A percentile compares a stretch with the other conserved stretches of the same genome.
phyloP scores from a whole-genome alignment of 2,113 vertebrate species.

The Falco punctatus region DNA sequence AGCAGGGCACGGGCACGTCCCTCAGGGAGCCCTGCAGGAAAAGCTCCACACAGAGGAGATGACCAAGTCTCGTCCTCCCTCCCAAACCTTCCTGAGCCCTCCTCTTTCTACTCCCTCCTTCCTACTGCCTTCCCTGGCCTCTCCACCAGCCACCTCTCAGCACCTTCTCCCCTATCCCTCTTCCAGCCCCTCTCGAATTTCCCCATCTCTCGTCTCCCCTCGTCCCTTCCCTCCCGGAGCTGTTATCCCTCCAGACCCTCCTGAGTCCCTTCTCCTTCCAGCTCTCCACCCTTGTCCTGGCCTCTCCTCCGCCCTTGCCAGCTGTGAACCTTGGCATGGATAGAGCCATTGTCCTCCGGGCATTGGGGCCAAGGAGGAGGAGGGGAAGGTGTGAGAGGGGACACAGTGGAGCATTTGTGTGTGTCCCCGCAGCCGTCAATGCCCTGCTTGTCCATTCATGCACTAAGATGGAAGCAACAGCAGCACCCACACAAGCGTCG shows the following conservation, averaged over 20 bases:
- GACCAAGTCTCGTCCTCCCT: background rate
- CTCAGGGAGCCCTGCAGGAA: background rate
- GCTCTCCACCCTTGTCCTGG: constrained; percentile 18
- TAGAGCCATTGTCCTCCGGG: constrained; percentile 75
- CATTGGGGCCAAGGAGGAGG: constrained; percentile 49
- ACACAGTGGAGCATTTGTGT: constrained; percentile 75
- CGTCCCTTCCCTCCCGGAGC: background rate
- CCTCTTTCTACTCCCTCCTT: background rate
- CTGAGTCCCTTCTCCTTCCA: background rate
- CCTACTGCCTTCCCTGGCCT: background rate
- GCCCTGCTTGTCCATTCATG: constrained; percentile 84
- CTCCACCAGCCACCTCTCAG: background rate
- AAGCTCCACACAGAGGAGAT: background rate
- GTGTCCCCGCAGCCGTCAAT: constrained; percentile 76
- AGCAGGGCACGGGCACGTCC: rapidly evolving
- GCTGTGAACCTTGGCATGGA: constrained; percentile 81
- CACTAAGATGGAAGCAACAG: constrained; percentile 78
- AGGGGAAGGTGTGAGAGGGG: constrained; percentile 77
- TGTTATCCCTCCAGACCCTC: background rate
- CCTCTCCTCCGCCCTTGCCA: constrained; percentile 66
- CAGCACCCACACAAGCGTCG: constrained; percentile 66
- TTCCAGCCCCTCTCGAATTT: background rate
- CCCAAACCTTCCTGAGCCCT: background rate
- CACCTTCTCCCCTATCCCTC: background rate
- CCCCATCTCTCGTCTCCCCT: background rate